Evolutionary conservation across 2,797 vertebrate genomes (phyloP), one percentile per base, ranked within the genome.

Genomic region (Fringilla coelebs): DNA sequence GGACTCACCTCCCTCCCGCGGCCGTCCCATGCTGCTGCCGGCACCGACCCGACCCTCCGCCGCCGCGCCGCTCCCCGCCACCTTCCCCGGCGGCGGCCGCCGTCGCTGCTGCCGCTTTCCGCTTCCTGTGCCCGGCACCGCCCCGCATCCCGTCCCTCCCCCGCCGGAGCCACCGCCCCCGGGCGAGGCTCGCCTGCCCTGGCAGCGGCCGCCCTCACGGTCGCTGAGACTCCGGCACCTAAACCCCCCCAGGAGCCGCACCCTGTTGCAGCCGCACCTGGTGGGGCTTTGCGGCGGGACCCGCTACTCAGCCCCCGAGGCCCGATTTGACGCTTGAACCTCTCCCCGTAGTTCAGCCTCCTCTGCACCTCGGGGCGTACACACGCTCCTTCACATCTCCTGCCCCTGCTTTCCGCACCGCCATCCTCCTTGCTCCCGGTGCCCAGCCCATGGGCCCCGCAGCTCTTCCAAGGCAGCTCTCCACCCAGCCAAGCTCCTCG

Each of bases 111-210:
- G 75, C 93, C 88, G 96, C 97, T 97, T 98, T 98, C 98, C 97
- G 97, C 97, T 97, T 98, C 98, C 98, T 97, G 97, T 97, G 96
- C 96, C 96, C 96, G 94, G 96, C 92, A 57, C 96, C 96, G 96
- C 97, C 96, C 97, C 92, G 89, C 93, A 51, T 36, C 83, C 68
- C 52, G 38, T 7, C 84, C 88, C 87, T 46, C 80, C 85, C 32
- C 72, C 90, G 71, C 78, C 91, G 84, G 68, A 93, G 90, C 57
- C 92, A 70, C 91, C 91, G 66, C 70, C 92, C 40, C 58, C 40
- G 17, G 17, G 45, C n/a, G 28, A 19, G 41, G 49, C 41, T 32
- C 15, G 45, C n/a, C 36, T 13, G 8, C 21, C 24, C 11, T 25
- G 9, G 29, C 2, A 21, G 32, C 11, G 38, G 14, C 21, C 6